Percentiles rank a stretch among this genome's conserved stretches.
These are phyloP conservation scores for Champsocephalus esox DNA, from an alignment of 2,797 vertebrate genomes.

Conservation along the genomic window DNA sequence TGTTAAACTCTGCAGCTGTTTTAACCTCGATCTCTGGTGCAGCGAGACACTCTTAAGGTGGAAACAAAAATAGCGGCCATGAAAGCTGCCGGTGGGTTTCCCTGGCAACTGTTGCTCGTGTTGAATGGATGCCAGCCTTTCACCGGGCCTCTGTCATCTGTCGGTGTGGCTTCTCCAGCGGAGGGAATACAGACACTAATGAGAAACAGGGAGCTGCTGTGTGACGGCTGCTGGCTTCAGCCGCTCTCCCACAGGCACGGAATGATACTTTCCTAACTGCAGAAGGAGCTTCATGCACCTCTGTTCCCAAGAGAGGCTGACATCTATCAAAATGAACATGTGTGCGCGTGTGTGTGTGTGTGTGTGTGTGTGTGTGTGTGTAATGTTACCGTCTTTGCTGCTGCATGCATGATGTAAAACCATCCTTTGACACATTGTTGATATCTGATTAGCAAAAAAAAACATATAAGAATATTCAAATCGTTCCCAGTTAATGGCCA, in stretches of 20 bases:
- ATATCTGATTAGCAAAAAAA: too few species aligned
- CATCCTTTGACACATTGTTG: too few species aligned
- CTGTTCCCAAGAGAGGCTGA: conserved; percentile 27
- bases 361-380: too few species aligned
- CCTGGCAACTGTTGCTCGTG: conserved; percentile 70
- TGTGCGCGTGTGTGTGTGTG: too few species aligned
- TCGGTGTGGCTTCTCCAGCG: conserved; percentile 37
- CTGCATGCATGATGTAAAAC: too few species aligned
- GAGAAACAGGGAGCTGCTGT: conserved; percentile 58
- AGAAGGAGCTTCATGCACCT: conserved; percentile 36
- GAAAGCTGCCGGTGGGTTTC: conserved; percentile 62
- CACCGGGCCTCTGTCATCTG: conserved; percentile 33
- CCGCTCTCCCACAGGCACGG: conserved; percentile 41
- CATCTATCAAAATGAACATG: conserved; percentile 27
- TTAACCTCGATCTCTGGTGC: conserved; percentile 24
- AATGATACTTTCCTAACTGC: conserved; percentile 29
- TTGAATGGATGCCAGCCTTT: conserved; percentile 49
- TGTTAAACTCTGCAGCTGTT: conserved; percentile 10
- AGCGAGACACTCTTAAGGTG: conserved; percentile 48
- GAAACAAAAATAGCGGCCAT: conserved; percentile 24
- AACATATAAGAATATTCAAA: too few species aligned
- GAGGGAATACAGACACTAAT: conserved; percentile 51
- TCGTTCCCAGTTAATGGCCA: too few species aligned
- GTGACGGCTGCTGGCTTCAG: conserved; percentile 30
- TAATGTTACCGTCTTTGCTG: too few species aligned